A percentile compares a stretch with the other conserved stretches of the same genome.
Conservation (phyloP, 2,113 vertebrate genomes). For the Budorcas taxicolor region DNA sequence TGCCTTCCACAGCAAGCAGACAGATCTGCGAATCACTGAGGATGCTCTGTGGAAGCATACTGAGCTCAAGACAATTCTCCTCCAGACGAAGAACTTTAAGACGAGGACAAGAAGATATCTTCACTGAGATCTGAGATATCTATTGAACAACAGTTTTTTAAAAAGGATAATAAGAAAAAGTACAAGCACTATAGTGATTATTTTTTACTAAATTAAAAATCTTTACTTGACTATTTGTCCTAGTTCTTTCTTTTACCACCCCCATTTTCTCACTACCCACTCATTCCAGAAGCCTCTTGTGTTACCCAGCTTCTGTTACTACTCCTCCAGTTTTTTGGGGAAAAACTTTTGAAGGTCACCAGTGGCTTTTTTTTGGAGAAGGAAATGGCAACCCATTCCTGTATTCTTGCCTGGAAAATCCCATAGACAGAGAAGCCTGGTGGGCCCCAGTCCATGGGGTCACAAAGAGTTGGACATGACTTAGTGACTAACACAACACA, state of each 20-base stretch:
- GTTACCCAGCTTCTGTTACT: constrained; percentile 39
- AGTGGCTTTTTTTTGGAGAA: neutral
- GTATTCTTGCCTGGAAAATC: neutral
- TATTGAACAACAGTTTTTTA: constrained; percentile 60
- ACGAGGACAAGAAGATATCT: constrained; percentile 89
- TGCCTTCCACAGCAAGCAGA: constrained; percentile 95
- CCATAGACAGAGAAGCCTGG: neutral
- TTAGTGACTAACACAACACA: neutral
- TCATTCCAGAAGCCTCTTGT: constrained; percentile 42
- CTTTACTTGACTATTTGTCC: constrained; percentile 42
- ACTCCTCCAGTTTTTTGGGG: neutral
- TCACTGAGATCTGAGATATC: constrained; percentile 91
- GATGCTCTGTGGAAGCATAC: constrained; percentile 90
- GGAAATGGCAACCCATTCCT: neutral
- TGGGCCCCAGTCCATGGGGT: neutral
- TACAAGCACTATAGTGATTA: neutral
- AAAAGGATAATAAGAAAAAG: neutral
- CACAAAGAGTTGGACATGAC: neutral
- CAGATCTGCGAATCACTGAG: constrained; percentile 92
- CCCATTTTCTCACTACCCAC: constrained; percentile 63
- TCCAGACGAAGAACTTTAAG: constrained; percentile 97
- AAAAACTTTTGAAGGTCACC: neutral
- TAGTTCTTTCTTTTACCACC: constrained; percentile 35
- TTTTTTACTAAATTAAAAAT: constrained; percentile 21
- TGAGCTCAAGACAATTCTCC: constrained; percentile 96